Percentiles rank a stretch among this genome's conserved stretches.
Evolutionary conservation across 2,888 invertebrate species (phyloP).

Genomic region (Alloscopus bannaensis): DNA sequence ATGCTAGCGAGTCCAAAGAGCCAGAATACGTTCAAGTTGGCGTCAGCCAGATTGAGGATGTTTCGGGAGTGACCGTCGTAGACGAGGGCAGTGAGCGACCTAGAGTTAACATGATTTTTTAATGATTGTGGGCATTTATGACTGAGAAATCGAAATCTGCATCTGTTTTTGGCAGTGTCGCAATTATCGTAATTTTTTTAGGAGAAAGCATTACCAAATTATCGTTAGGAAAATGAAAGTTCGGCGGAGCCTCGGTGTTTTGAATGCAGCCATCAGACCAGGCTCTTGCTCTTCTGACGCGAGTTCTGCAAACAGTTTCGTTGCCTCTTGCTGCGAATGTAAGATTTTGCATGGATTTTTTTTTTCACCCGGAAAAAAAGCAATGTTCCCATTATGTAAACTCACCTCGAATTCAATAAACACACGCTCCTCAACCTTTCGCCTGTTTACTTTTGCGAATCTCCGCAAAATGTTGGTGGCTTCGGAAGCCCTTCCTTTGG

Average conservation of each 20-base stretch:
- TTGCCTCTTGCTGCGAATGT: constrained; percentile 78
- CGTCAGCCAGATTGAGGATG: constrained; percentile 82
- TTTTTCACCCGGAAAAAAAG: neutral
- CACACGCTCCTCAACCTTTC: constrained; percentile 84
- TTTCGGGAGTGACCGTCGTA: constrained; percentile 93
- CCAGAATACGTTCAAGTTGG: constrained; percentile 60
- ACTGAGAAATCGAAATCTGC: neutral
- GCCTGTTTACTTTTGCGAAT: constrained; percentile 87
- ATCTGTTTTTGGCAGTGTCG: neutral
- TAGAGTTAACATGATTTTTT: constrained; percentile 68
- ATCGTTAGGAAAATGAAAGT: constrained; percentile 87
- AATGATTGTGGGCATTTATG: neutral
- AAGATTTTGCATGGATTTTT: neutral
- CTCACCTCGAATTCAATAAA: constrained; percentile 85
- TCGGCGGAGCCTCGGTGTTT: constrained; percentile 84
- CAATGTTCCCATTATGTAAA: neutral
- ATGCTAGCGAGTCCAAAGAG: constrained; percentile 81
- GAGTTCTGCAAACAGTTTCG: constrained; percentile 74
- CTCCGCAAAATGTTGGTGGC: constrained; percentile 86
- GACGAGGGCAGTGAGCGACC: constrained; percentile 90
- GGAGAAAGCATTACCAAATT: constrained; percentile 81
- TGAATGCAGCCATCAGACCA: constrained; percentile 88
- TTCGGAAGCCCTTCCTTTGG: constrained; percentile 88
- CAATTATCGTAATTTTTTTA: constrained; percentile 4
- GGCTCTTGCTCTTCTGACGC: constrained; percentile 82